A percentile compares a stretch with the other conserved stretches of the same genome.
Conservation (phyloP, 2,797 vertebrate genomes). For the Acridotheres tristis region DNA sequence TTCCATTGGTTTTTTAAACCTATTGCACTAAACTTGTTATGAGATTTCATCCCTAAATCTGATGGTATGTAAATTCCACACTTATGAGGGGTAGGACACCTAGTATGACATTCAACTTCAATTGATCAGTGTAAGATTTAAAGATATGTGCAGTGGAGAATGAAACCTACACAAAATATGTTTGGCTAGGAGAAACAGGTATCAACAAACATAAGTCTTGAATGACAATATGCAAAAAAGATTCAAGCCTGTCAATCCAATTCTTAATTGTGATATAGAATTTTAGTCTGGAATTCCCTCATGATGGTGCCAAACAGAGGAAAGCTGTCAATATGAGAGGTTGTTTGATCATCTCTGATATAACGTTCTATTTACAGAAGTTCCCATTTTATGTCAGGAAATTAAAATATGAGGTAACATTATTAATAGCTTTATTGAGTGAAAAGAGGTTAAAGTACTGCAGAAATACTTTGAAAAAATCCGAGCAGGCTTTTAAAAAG, state of each 20-base stretch:
- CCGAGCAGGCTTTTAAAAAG: neutral
- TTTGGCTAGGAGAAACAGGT: neutral
- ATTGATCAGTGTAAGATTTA: neutral
- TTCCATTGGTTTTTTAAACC: neutral
- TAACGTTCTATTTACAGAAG: neutral
- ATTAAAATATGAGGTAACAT: neutral
- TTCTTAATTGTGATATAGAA: neutral
- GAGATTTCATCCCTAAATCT: neutral
- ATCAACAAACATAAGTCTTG: neutral
- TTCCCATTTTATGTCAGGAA: neutral
- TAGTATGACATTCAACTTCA: neutral
- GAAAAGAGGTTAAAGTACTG: neutral
- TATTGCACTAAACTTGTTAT: neutral
- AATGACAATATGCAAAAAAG: neutral
- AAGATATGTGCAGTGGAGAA: neutral
- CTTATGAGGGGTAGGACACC: neutral
- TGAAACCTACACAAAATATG: neutral
- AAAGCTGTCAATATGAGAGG: neutral
- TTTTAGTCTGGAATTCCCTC: neutral
- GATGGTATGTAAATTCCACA: neutral
- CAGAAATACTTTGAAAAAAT: neutral
- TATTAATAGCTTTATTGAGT: neutral
- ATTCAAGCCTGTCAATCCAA: neutral
- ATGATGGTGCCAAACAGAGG: neutral
- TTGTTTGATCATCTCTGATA: neutral